Percentiles rank a stretch among this genome's conserved stretches.
Evolutionary conservation across 2,113 vertebrate genomes (phyloP).

Genomic region (Oncorhynchus gorbuscha): DNA sequence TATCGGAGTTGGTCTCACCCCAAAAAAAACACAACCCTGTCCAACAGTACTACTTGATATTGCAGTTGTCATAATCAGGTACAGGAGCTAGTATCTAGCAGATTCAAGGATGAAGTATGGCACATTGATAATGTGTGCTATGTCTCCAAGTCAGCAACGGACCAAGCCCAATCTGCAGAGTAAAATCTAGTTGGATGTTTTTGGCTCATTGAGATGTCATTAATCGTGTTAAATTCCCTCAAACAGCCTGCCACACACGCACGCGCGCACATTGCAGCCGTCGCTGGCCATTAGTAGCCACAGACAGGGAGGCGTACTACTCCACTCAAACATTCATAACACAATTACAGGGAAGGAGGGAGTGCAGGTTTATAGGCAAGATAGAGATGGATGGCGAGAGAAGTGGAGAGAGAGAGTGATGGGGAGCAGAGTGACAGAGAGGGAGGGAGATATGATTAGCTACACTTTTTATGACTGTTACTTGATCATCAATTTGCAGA

Average conservation of each 20-base stretch:
- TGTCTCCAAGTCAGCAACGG: neutral
- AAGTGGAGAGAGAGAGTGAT: neutral
- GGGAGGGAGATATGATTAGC: constrained; percentile 50
- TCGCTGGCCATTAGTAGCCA: constrained; percentile 46
- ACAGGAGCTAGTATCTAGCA: too few species aligned
- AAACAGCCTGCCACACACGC: constrained; percentile 28
- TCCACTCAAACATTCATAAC: constrained; percentile 64
- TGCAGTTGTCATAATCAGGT: too few species aligned
- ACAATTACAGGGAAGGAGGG: constrained; percentile 60
- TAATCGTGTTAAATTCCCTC: constrained; percentile 65
- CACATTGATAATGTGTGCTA: neutral
- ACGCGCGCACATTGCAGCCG: neutral
- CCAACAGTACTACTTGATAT: too few species aligned
- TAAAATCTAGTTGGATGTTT: constrained; percentile 49
- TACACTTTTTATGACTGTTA: constrained; percentile 57
- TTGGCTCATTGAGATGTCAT: constrained; percentile 42
- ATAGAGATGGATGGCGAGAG: neutral
- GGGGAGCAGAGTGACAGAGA: neutral
- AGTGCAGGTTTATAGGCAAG: neutral
- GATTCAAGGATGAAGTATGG: too few species aligned
- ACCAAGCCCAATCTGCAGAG: neutral
- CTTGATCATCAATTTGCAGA: constrained; percentile 45
- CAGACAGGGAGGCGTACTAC: constrained; percentile 51
- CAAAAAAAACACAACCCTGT: too few species aligned
- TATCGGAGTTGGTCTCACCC: too few species aligned